phyloP scores from a whole-genome alignment of 2,888 invertebrate species.

The Synergus itoensis region DNA sequence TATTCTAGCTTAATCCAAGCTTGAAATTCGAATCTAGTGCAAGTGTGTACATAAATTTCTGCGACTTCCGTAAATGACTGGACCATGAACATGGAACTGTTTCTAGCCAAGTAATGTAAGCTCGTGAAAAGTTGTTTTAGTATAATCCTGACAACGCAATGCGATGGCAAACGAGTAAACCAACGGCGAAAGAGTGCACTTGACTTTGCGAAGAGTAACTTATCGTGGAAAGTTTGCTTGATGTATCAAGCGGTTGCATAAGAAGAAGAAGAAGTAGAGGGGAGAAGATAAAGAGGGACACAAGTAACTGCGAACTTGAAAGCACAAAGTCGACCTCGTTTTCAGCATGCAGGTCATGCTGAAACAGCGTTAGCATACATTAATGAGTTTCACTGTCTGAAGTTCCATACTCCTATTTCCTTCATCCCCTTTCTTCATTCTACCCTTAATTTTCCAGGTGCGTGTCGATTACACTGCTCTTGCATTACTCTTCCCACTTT shows the following conservation, averaged over 20 bases:
- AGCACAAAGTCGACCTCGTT: conserved; percentile 37
- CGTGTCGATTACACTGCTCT: conserved; percentile 27
- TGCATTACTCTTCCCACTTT: not conserved
- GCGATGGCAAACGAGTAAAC: conserved; percentile 1
- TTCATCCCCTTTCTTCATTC: not conserved
- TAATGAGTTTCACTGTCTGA: conserved; percentile 19
- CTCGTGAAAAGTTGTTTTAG: not conserved
- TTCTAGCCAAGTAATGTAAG: not conserved
- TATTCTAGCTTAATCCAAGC: no score
- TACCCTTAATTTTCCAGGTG: not conserved
- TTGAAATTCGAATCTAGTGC: not conserved
- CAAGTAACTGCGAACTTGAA: conserved; percentile 38
- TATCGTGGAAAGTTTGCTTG: conserved; percentile 30
- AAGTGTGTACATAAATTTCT: not conserved
- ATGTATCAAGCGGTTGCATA: conserved; percentile 34
- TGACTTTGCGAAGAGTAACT: conserved; percentile 24
- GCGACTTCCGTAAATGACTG: not conserved
- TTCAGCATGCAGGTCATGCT: conserved; percentile 40
- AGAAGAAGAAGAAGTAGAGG: conserved; percentile 6
- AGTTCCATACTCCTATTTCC: conserved; percentile 17
- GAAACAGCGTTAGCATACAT: conserved; percentile 36
- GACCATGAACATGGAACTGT: not conserved
- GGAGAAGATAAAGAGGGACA: conserved; percentile 24
- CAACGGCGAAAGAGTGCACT: conserved; percentile 21
- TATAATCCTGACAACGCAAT: not conserved